Conservation (phyloP, 37 sponge, comb jelly and placozoan genomes). For the Dysidea cf. avara region DNA sequence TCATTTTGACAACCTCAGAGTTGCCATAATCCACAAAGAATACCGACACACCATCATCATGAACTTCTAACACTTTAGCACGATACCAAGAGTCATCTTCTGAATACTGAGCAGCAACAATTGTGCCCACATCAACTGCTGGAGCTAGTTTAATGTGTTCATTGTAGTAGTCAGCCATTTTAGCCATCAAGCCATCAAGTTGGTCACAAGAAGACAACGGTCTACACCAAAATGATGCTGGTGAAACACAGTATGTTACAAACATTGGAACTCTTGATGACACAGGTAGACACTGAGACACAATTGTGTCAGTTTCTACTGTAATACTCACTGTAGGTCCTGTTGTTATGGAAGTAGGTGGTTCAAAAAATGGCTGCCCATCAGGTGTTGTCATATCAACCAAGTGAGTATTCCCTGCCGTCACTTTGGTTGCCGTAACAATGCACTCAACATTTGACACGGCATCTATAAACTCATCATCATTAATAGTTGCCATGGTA, state of each 20-base stretch:
- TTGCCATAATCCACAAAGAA: slow-evolving; percentile 71
- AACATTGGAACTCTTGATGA: no score
- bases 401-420: no score
- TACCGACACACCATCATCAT: neutral
- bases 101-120: slow-evolving; percentile 25
- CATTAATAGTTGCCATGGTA: neutral
- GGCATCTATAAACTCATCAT: no score
- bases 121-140: slow-evolving; percentile 7
- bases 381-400: neutral
- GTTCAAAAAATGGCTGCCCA: neutral
- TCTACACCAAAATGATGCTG: slow-evolving; percentile 61
- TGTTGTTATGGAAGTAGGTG: neutral
- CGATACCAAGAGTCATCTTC: slow-evolving; percentile 39
- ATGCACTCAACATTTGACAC: no score
- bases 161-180: slow-evolving; percentile 56
- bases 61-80: slow-evolving; percentile 18
- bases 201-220: slow-evolving; percentile 3
- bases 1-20: slow-evolving; percentile 20
- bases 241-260: no score
- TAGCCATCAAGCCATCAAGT: slow-evolving; percentile 62
- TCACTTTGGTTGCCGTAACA: no score
- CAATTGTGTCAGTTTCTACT: no score
- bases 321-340: neutral
- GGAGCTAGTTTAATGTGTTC: no score
- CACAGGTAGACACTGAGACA: no score